These are phyloP conservation scores for Liopterus haemorrhoidalis DNA, from an alignment of 2,888 invertebrate genomes.

Conservation along the genomic window DNA sequence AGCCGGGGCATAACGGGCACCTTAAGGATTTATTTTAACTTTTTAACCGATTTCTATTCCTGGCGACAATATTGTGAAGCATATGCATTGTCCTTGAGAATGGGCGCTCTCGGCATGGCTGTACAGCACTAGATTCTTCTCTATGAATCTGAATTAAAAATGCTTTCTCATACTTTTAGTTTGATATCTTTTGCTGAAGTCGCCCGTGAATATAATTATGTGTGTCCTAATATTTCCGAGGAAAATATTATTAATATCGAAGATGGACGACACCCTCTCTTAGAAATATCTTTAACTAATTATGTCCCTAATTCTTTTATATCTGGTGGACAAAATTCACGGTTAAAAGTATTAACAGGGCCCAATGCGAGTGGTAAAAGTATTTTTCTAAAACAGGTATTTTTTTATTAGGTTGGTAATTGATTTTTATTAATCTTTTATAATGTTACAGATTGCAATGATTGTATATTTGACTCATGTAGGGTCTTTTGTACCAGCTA, in stretches of 20 bases:
- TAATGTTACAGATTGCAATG: slow-evolving; percentile 51
- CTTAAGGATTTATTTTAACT: too few relatives aligned
- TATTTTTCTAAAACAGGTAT: slow-evolving; percentile 76
- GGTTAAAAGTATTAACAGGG: slow-evolving; percentile 76
- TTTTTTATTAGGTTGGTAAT: neutral
- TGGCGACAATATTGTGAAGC: too few relatives aligned
- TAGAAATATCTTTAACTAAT: slow-evolving; percentile 57
- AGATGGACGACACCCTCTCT: slow-evolving; percentile 67
- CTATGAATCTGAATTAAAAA: neutral
- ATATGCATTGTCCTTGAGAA: too few relatives aligned
- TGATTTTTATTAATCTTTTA: slow-evolving; percentile 2
- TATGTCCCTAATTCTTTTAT: slow-evolving; percentile 70
- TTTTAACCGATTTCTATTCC: too few relatives aligned
- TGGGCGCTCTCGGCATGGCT: too few relatives aligned
- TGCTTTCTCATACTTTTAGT: slow-evolving; percentile 32
- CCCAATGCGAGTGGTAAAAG: slow-evolving; percentile 92
- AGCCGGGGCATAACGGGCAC: too few relatives aligned
- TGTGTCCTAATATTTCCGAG: slow-evolving; percentile 41
- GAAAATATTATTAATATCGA: slow-evolving; percentile 40
- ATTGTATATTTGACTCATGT: slow-evolving; percentile 82
- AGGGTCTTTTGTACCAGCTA: slow-evolving; percentile 85
- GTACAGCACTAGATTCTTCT: too few relatives aligned
- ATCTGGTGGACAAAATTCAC: slow-evolving; percentile 49
- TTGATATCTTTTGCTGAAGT: slow-evolving; percentile 44
- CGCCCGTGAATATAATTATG: slow-evolving; percentile 40